A percentile compares a stretch with the other conserved stretches of the same genome.
Evolutionary conservation across 2,113 vertebrate genomes (phyloP).

Genomic region (Chionis minor): DNA sequence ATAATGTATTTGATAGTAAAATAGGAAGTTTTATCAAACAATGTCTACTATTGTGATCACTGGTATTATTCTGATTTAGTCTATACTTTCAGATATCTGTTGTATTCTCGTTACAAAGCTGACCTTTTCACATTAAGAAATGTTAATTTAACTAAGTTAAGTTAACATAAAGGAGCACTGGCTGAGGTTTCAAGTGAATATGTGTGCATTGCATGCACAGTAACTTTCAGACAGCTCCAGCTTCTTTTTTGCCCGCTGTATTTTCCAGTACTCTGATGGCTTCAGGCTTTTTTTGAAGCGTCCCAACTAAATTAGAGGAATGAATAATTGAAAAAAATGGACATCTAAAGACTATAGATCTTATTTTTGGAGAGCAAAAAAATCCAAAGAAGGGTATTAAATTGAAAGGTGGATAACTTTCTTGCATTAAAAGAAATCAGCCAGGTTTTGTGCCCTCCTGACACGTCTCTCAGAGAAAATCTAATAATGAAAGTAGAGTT

Average conservation of each 20-base stretch:
- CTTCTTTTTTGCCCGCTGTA: neutral
- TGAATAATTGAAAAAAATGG: neutral
- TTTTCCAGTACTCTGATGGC: neutral
- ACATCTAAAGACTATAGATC: neutral
- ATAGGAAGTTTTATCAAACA: neutral
- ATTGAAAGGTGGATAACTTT: neutral
- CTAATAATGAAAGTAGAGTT: neutral
- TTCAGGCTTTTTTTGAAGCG: neutral
- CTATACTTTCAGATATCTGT: neutral
- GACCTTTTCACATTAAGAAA: neutral
- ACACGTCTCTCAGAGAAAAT: neutral
- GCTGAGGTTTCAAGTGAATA: neutral
- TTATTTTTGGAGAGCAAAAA: neutral
- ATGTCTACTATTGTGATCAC: neutral
- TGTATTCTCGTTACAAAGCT: neutral
- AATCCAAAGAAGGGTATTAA: neutral
- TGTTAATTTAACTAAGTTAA: neutral
- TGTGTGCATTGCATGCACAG: neutral
- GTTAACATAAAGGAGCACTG: neutral
- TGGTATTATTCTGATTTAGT: neutral
- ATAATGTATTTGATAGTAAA: neutral
- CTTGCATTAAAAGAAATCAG: neutral
- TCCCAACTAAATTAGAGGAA: neutral
- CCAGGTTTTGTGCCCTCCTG: neutral
- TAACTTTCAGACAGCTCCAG: neutral